Base-by-base conservation (phyloP, 1,140 invertebrate genomes). In the Ceratoteleas bidentatus region DNA sequence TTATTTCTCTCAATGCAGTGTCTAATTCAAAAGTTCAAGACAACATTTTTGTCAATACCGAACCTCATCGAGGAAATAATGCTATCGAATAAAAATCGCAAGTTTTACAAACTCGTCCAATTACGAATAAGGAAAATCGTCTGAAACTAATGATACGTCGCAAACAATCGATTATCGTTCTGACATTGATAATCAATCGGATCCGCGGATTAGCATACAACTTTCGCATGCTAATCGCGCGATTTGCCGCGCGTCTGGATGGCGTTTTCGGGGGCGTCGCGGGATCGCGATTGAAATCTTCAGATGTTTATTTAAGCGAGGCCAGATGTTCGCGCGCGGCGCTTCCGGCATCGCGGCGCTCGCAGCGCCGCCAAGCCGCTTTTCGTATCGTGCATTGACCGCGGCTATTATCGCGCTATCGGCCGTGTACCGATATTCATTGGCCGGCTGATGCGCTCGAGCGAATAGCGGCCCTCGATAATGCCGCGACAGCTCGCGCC, bases 341-440 rank as follows among this genome's bases (percentile, higher is more conserved):
- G 45, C 65, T 77, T 79, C 72, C 60, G 75, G 66, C 68, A 79
- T 69, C 38, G n/a, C n/a, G n/a, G 40, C 15, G 36, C 10, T 54
- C 50, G 62, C 72, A 60, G 57, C 64, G 78, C 58, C 43, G 53
- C 52, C 53, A n/a, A 60, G 16, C 60, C 54, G 65, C 52, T 75
- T 75, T 75, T 62, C 57, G 64, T 69, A 74, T 81, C 77, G 77
- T 74, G 33, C 70, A 68, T 74, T 81, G 77, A 74, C 77, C 62
- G 69, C 58, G 58, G 38, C 64, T 52, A 62, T 74, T 74, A 81
- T 81, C 53, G 77, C 77, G 40, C 58, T 74, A 66, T 73, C 61
- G 62, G 50, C 62, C 16, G 24, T 36, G 49, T 50, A 58, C 49
- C 64, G 73, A 65, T 65, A 65, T 57, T 61, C 73, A 58, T 69